A percentile compares a stretch with the other conserved stretches of the same genome.
phyloP scores from a whole-genome alignment of 2,888 invertebrate genomes.

The Therioaphis trifolii region DNA sequence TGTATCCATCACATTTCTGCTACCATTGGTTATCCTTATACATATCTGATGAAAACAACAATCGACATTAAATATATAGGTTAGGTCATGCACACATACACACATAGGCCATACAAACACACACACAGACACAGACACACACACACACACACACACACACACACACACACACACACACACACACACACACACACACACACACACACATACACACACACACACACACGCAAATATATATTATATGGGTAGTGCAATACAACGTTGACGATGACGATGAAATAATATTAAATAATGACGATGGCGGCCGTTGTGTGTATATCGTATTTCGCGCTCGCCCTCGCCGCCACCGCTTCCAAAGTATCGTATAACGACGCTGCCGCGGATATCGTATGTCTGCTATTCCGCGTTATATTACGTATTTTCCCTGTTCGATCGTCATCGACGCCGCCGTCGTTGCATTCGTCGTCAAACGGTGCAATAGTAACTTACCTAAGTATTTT shows the following conservation, averaged over 20 bases:
- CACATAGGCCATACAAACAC: no score
- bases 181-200: no score
- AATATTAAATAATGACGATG: conserved; percentile 45
- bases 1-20: neutral
- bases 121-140: no score
- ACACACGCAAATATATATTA: no score
- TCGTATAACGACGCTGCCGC: conserved; percentile 29
- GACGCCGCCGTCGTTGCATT: conserved; percentile 15
- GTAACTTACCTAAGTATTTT: neutral
- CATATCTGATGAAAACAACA: conserved; percentile 16
- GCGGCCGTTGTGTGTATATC: conserved; percentile 47
- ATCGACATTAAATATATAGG: conserved; percentile 14
- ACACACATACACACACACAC: no score
- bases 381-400: conserved; percentile 50
- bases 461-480: conserved; percentile 2
- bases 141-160: no score
- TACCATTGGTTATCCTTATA: neutral
- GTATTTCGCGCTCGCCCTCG: conserved; percentile 42
- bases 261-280: conserved; percentile 31
- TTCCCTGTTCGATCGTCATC: conserved; percentile 22
- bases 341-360: conserved; percentile 44
- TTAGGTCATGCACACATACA: no score
- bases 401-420: conserved; percentile 40
- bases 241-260: conserved; percentile 44
- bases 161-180: no score